Evolutionary conservation across 1,140 invertebrate species (phyloP).

Genomic region (Daktulosphaira vitifoliae): DNA sequence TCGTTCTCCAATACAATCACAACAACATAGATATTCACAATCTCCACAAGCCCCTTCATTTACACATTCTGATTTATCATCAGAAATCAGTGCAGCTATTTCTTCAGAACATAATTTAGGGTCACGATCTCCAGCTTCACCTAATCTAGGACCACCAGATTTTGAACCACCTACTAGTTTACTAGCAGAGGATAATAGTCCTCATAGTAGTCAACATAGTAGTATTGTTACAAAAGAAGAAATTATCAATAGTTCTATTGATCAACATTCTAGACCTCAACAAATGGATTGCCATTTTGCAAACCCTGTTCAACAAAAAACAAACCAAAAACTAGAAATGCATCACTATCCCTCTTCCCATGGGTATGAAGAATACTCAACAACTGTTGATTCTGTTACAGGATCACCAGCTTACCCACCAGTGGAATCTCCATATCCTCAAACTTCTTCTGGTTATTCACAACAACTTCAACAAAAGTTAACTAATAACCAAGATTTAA

Average conservation of each 20-base stretch:
- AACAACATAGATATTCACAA: conserved; percentile 42
- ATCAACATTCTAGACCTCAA: conserved; percentile 32
- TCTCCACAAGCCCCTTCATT: conserved; percentile 52
- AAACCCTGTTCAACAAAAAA: conserved; percentile 41
- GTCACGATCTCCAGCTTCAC: conserved; percentile 54
- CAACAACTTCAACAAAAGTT: conserved; percentile 31
- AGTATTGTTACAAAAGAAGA: conserved; percentile 29
- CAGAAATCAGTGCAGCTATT: conserved; percentile 67
- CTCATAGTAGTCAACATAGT: conserved; percentile 35
- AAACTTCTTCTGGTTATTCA: conserved; percentile 22
- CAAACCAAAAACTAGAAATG: conserved; percentile 37
- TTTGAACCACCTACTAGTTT: conserved; percentile 63
- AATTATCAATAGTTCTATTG: neutral
- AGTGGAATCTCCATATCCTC: conserved; percentile 36
- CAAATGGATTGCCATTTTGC: conserved; percentile 48
- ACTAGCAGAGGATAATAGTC: conserved; percentile 45
- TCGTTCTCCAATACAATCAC: conserved; percentile 33
- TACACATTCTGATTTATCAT: conserved; percentile 64
- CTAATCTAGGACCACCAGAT: conserved; percentile 59
- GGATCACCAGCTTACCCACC: conserved; percentile 39
- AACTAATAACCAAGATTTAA: conserved; percentile 55
- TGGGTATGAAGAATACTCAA: conserved; percentile 40
- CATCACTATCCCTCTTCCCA: conserved; percentile 36
- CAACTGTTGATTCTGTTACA: conserved; percentile 38
- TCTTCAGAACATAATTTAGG: conserved; percentile 54